Conservation (phyloP, 2,797 vertebrate genomes). For the Propithecus deckenii region DNA sequence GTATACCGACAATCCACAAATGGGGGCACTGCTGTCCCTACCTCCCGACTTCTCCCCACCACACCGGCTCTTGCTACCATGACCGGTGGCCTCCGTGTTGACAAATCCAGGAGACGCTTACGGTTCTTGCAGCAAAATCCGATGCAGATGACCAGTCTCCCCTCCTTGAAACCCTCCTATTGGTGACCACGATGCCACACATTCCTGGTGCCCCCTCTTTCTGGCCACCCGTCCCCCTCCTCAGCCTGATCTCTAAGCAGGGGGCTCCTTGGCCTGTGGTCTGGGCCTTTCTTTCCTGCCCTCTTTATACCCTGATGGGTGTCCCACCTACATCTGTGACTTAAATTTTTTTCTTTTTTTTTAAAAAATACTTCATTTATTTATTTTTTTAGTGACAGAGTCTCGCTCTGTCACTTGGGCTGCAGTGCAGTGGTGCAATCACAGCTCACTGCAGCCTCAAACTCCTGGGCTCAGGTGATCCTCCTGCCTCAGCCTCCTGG, state of each 20-base stretch:
- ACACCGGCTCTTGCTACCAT: neutral
- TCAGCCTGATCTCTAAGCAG: neutral
- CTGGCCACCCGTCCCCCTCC: neutral
- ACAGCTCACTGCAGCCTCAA: neutral
- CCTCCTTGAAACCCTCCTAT: neutral
- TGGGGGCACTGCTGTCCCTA: neutral
- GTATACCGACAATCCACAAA: too few relatives aligned
- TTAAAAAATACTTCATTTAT: neutral
- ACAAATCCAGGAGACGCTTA: neutral
- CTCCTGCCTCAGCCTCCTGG: neutral
- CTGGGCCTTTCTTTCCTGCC: neutral
- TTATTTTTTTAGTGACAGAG: neutral
- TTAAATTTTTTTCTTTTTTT: neutral
- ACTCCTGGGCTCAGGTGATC: neutral
- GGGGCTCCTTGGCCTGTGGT: neutral
- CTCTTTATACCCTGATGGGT: too few relatives aligned
- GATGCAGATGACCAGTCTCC: too few relatives aligned
- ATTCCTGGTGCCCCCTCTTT: neutral
- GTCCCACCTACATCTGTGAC: neutral
- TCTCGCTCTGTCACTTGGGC: neutral
- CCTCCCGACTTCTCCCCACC: neutral
- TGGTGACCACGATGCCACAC: neutral
- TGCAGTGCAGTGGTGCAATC: neutral
- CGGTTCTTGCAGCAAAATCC: neutral
- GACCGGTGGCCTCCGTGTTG: neutral